Conservation (phyloP, 2,797 vertebrate genomes). For the Siniperca scherzeri region DNA sequence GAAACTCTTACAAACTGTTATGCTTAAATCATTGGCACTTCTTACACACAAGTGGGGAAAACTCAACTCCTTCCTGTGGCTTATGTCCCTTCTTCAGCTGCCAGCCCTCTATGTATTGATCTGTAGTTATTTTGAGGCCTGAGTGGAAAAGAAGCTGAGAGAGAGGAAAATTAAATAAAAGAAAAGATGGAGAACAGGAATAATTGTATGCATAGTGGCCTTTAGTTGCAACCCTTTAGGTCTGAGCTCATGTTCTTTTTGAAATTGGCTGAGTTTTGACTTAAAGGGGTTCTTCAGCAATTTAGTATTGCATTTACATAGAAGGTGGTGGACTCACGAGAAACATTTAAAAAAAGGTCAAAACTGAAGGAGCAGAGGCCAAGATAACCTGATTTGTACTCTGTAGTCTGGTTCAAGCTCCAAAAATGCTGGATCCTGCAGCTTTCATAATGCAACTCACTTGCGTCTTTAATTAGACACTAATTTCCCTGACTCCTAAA, state of each 20-base stretch:
- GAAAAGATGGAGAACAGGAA: slow-evolving; percentile 10
- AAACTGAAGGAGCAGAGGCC: not conserved
- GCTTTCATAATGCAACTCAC: not conserved
- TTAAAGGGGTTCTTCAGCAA: not conserved
- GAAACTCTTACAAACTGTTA: not conserved
- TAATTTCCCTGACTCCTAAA: not conserved
- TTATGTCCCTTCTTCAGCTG: slow-evolving; percentile 30
- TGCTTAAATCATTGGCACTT: slow-evolving; percentile 17
- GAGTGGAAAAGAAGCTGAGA: slow-evolving; percentile 30
- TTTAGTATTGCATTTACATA: not conserved
- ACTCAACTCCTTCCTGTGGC: slow-evolving; percentile 29
- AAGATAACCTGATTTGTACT: not conserved
- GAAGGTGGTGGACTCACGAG: not conserved
- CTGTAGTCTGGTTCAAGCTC: not conserved
- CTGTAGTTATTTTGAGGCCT: slow-evolving; percentile 54
- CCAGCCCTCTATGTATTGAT: slow-evolving; percentile 59
- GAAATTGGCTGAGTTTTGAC: not conserved
- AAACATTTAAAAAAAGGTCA: not conserved
- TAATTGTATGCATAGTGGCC: not conserved
- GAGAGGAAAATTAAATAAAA: slow-evolving; percentile 12
- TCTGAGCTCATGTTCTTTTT: not conserved
- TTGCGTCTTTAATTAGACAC: not conserved
- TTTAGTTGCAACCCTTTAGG: not conserved
- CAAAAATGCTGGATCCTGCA: not conserved
- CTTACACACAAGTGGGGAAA: slow-evolving; percentile 32